Base-by-base conservation (phyloP, 2,888 invertebrate genomes). In the Noctua pronuba region DNA sequence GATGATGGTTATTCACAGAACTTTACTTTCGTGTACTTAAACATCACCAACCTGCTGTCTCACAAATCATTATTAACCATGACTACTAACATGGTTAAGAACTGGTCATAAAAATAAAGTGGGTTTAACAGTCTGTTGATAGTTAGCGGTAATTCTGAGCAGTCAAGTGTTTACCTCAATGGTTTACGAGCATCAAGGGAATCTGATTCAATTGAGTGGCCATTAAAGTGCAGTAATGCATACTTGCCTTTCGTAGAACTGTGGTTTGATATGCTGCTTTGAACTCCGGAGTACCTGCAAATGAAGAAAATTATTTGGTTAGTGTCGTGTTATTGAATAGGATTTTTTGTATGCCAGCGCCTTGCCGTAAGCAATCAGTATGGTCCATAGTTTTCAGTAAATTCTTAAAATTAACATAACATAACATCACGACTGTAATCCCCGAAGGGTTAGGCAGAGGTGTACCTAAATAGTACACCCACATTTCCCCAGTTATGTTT, bases 181-280 rank as follows among this genome's bases (percentile, higher is more conserved):
- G 83, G 75, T 84, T 84, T 83, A 84, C 83, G 83, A 65, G 83
- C 83, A 85, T 83, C 55, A 86, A 75, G 83, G 71, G 83, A 86
- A 79, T 83, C 72, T 69, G 73, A 82, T 85, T 83, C 35, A 62
- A 84, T 82, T 82, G 68, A 46, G 46, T 52, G 65, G 70, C 77
- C 69, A 66, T 73, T 75, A 82, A 86, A 73, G 55, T 60, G 31
- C 28, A 69, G 38, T 75, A 81, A 79, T n/a, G 71, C 18, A 73
- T 88, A 88, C 87, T 87, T 85, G 80, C 88, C 87, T 88, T 77
- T 75, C 46, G 77, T 77, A 49, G 75, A 82, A 75, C 64, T 64
- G 55, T 62, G 73, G 72, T 67, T 66, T 55, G 52, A 65, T 72
- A 24, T 67, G 55, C 74, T 74, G 74, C 77, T 78, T 73, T 79